Evolutionary conservation across 2,113 vertebrate species (phyloP), one percentile per base, ranked within the genome.

Genomic region (Thamnaconus septentrionalis): DNA sequence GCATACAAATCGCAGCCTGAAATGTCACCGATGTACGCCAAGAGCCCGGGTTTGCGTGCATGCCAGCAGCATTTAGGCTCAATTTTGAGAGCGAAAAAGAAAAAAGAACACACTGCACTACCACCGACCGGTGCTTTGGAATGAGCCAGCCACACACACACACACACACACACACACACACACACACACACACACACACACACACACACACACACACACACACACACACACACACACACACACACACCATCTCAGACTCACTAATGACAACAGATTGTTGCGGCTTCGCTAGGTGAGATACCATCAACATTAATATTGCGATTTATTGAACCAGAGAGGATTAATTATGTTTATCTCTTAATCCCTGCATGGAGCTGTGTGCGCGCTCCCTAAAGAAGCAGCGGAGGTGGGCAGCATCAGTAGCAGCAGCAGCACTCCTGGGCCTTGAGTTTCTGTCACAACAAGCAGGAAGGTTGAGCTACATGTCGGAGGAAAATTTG

Each of bases 271-370:
- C 18, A 2, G 55, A 68, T 63, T 61, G 47, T 59, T 31, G 18
- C 53, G 59, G 46, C 46, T 48, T 10, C 4, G 46, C 46, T 48
- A 48, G 46, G 4, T 11, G 49, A 51, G 40, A 48, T 48, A 62
- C 60, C 12, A 78, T 81, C 81, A 65, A 53, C 73, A 64, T 68
- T 72, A 76, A 84, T 79, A 79, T 63, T 62, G 55, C 71, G 75
- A 81, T 76, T 79, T 75, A 82, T 81, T 46, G 56, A 80, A 67
- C 63, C 77, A 69, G 76, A 70, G 64, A 81, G 75, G 80, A 89
- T 87, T 87, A 79, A 90, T 89, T 84, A 85, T 75, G 66, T 76
- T 82, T 82, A 87, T 89, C 83, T 77, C 81, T 85, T 89, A 85
- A 88, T 82, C 79, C 81, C 59, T 66, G 68, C 69, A 77, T 72